phyloP scores from a whole-genome alignment of 92 coral and sea anemone genomes.

The Nematostella vectensis region DNA sequence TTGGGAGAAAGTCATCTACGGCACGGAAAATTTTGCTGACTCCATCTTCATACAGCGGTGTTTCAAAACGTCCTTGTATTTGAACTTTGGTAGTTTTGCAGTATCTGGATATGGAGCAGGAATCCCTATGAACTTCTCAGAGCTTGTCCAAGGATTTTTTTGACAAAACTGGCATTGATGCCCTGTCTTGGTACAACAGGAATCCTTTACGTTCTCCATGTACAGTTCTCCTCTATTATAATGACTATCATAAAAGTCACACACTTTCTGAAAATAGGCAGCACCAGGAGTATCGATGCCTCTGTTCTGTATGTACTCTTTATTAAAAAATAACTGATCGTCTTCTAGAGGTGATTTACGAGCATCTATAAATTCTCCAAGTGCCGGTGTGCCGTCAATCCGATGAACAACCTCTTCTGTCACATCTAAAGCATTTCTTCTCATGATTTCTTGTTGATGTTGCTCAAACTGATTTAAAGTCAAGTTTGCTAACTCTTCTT shows the following conservation, averaged over 20 bases:
- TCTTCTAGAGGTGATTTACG: conserved; percentile 17
- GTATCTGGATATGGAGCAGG: conserved; percentile 28
- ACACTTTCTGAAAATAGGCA: conserved; percentile 23
- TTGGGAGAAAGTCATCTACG: conserved; percentile 31
- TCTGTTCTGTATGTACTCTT: conserved; percentile 2
- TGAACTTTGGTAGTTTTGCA: conserved; percentile 17
- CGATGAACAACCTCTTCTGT: conserved; percentile 16
- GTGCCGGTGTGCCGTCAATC: conserved; percentile 20
- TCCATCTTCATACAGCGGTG: conserved; percentile 9
- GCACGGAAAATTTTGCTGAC: conserved; percentile 17
- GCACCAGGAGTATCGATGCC: conserved; percentile 23
- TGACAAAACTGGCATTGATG: conserved; percentile 18
- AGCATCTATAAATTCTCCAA: conserved; percentile 12
- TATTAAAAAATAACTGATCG: conserved; percentile 15
- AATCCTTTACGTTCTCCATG: conserved; percentile 30
- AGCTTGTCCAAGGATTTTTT: conserved; percentile 18
- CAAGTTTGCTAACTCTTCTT: conserved; percentile 8
- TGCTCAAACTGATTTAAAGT: conserved; percentile 17
- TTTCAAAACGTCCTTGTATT: conserved; percentile 19
- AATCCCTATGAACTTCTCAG: conserved; percentile 13
- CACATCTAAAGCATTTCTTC: conserved; percentile 15
- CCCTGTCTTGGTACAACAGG: conserved; percentile 21
- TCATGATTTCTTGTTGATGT: conserved; percentile 8
- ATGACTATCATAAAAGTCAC: conserved; percentile 23
- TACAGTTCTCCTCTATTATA: conserved; percentile 31